Evolutionary conservation across 2,797 vertebrate species (phyloP).

Genomic region (Pygocentrus nattereri): DNA sequence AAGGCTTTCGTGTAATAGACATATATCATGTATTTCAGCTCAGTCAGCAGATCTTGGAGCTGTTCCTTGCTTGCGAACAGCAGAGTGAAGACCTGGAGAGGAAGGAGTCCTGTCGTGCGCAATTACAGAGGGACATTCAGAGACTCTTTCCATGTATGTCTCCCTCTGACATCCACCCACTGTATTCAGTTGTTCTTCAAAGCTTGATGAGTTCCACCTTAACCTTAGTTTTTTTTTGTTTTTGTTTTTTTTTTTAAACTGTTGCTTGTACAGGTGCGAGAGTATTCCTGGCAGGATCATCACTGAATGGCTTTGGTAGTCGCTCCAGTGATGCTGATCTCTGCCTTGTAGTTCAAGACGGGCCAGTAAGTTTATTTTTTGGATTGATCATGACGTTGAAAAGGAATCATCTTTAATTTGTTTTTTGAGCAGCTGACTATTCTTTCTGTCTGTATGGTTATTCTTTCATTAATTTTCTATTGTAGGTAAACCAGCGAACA

Average conservation of each 20-base stretch:
- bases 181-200: not conserved
- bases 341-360: conserved; percentile 87
- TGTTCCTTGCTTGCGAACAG: conserved; percentile 89
- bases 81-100: conserved; percentile 85
- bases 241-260: no score
- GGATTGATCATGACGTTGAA: not conserved
- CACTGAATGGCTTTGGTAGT: conserved; percentile 92
- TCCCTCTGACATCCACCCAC: not conserved
- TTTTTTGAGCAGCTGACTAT: not conserved
- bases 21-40: conserved; percentile 78
- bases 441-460: not conserved
- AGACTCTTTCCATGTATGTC: conserved; percentile 86
- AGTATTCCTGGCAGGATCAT: conserved; percentile 93
- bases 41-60: conserved; percentile 88
- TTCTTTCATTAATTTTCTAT: conserved; percentile 26
- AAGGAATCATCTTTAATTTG: not conserved
- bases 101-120: conserved; percentile 87
- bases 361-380: conserved; percentile 79
- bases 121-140: conserved; percentile 89
- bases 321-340: conserved; percentile 93
- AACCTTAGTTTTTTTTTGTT: not conserved
- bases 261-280: conserved; percentile 76
- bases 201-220: no score
- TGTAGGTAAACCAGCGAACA: conserved; percentile 85
- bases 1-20: not conserved